Evolutionary conservation across 2,797 vertebrate species (phyloP).

Genomic region (Glossophaga mutica): DNA sequence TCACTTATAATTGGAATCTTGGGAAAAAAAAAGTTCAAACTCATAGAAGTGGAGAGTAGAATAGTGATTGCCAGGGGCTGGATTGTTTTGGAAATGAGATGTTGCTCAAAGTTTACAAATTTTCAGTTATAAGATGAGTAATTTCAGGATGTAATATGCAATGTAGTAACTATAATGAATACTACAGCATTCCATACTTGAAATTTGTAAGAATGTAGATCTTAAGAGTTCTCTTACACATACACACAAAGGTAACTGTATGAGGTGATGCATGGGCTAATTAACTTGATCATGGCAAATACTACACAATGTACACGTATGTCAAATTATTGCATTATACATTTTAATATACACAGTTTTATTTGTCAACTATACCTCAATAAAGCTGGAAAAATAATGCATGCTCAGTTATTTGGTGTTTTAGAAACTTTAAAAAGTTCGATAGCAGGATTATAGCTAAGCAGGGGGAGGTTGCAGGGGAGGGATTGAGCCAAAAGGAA

Average conservation of each 20-base stretch:
- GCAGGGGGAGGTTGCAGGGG: too few relatives aligned
- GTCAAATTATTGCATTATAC: neutral
- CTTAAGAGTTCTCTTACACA: neutral
- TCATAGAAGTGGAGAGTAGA: neutral
- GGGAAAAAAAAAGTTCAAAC: neutral
- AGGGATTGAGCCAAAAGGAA: too few relatives aligned
- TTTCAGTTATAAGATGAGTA: neutral
- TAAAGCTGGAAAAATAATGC: neutral
- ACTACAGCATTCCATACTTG: too few relatives aligned
- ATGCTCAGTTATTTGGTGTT: neutral
- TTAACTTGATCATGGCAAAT: neutral
- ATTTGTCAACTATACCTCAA: neutral
- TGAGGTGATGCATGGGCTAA: neutral
- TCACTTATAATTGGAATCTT: neutral
- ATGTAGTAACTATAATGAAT: neutral
- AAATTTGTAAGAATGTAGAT: too few relatives aligned
- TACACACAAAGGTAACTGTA: neutral
- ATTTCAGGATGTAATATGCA: neutral
- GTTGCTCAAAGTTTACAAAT: neutral
- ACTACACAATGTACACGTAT: neutral
- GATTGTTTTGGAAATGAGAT: neutral
- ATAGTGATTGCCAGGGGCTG: neutral
- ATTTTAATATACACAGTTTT: neutral
- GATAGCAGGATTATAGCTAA: too few relatives aligned
- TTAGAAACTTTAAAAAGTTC: neutral